Evolutionary conservation across 2,888 invertebrate genomes (phyloP).

Genomic region (Macaria liturata): DNA sequence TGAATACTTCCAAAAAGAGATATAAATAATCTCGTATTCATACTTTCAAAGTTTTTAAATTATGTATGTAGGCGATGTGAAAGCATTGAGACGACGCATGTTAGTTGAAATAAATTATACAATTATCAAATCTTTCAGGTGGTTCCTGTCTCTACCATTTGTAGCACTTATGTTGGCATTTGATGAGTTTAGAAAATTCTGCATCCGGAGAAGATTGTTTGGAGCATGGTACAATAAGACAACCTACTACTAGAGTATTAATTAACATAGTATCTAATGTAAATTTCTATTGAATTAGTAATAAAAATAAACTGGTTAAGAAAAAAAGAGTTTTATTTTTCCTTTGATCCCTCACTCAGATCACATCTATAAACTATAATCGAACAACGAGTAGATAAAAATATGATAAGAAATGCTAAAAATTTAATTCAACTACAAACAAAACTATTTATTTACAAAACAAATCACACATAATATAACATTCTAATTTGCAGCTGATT

Average conservation of each 20-base stretch:
- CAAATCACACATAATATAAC: not conserved
- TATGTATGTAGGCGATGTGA: too few species aligned
- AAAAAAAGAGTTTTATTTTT: slow-evolving; percentile 37
- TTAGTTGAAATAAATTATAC: too few species aligned
- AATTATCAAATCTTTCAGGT: slow-evolving; percentile 71
- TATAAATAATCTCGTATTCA: too few species aligned
- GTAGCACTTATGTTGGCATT: slow-evolving; percentile 87
- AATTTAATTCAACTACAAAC: not conserved
- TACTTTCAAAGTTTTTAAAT: too few species aligned
- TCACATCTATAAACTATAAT: slow-evolving; percentile 26
- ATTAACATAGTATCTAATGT: too few species aligned
- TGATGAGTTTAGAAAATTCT: slow-evolving; percentile 88
- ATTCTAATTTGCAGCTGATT: not conserved
- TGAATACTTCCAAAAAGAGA: too few species aligned
- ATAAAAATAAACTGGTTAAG: slow-evolving; percentile 20
- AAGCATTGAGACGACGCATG: too few species aligned
- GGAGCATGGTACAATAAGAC: slow-evolving; percentile 66
- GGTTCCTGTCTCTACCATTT: slow-evolving; percentile 89
- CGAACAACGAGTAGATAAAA: not conserved
- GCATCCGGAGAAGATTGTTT: slow-evolving; percentile 78
- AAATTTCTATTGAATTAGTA: slow-evolving; percentile 12
- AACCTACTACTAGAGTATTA: slow-evolving; percentile 57
- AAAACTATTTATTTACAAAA: not conserved
- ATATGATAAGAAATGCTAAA: not conserved
- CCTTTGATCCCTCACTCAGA: slow-evolving; percentile 37